Base-by-base conservation (phyloP, 1,140 invertebrate genomes). In the Oedothorax gibbosus region DNA sequence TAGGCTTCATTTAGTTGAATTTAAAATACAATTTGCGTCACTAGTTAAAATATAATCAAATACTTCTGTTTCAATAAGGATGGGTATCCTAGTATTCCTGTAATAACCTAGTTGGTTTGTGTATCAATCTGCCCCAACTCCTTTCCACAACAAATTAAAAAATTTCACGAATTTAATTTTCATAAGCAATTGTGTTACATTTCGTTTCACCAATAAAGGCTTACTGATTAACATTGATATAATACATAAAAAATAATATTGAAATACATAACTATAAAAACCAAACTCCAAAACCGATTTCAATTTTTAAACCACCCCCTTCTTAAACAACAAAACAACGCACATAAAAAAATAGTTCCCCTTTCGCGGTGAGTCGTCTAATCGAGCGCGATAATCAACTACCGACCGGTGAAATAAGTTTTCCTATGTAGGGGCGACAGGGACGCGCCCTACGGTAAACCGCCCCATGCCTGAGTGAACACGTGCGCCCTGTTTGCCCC, bases 321-420 rank as follows among this genome's bases (percentile, higher is more conserved):
- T 18, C 35, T 21, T 14, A 73, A 18, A 15, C 20, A 11, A 21
- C 10, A 11, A 66, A 66, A 62, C 57, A 35, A 5, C 2, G 35
- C 35, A 35, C 35, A 35, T 35, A 35, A 21, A 72, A n/a, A 54
- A 56, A 56, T 66, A 79, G n/a, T 2, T 0, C 50, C 18, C 56
- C 12, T 54, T 21, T 66, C 64, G 15, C 49, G 51, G 64, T 6
- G 50, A 10, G 14, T 35, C 3, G 54, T 14, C 65, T 80, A 80
- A 80, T 80, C 65, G 78, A 80, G 78, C 78, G 78, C 14, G 78
- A 80, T 69, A 69, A 80, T 80, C 78, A 80, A 80, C 78, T 80
- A 71, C 65, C 78, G 78, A 80, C 65, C 78, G 78, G 78, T 80
- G 71, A 80, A 80, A 80, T 80, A 80, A 80, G 78, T 71, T 80